Evolutionary conservation across 2,113 vertebrate genomes (phyloP), one percentile per base, ranked within the genome.

Genomic region (Rhagologus leucostigma): DNA sequence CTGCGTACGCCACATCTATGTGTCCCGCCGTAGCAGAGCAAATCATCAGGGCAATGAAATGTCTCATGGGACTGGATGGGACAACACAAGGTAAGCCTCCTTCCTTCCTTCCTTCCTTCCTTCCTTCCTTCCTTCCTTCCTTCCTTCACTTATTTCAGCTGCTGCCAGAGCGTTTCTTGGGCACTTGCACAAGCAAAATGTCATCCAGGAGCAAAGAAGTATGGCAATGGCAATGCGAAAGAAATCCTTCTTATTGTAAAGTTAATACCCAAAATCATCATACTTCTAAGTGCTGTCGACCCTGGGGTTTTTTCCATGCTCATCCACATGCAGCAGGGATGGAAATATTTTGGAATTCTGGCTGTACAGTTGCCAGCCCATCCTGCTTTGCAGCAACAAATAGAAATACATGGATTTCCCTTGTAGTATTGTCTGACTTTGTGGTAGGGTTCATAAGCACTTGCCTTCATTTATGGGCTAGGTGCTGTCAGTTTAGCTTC

Each of bases 31-130:
- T 99, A 49, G 97, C 98, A 16, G 98, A 99, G 95, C 99, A 99
- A 94, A 97, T 99, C 97, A 98, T 99, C 96, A 98, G 98, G 39
- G 98, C 98, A 6, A 98, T 99, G 95, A 99, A 98, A 94, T 97
- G 98, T 81, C 97, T 99, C 96, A 99, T 99, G 98, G 99, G 98
- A 97, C 90, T 97, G 69, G 98, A 99, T 3, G 98, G 99, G 33
- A 98, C 97, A 80, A 97, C 96, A 7, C 96, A 98, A 97, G 99
- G 99, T 99, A 98, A 98, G 98, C 49, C 9, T 5, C 30, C 47
- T 89, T 27, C 79, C 67, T n/a, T 24, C 35, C 64, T 53, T 23
- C n/a, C 39, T 59, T 17, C 41, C 37, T 67, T 12, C 39, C 37
- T 59, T 24, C 35, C 44, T 64, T 26, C 37, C 71, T 32, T 8